phyloP scores from a whole-genome alignment of 2,888 invertebrate genomes.

The Eupeodes luniger region DNA sequence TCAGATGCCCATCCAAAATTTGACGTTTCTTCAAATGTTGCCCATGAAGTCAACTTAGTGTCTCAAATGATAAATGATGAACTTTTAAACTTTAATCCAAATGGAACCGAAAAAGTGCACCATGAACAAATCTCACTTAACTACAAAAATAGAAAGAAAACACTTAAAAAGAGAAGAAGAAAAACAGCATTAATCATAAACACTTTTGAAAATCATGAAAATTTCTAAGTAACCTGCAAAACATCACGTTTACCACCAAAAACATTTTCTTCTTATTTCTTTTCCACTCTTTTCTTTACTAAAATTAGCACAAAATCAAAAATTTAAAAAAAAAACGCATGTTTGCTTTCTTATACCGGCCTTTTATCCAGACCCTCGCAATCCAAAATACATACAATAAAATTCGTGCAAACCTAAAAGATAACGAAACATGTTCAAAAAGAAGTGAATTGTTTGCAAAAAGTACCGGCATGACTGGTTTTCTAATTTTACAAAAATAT shows the following conservation, averaged over 20 bases:
- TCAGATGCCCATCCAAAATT: no score
- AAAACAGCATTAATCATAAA: no score
- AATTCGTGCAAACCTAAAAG: neutral
- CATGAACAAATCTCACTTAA: no score
- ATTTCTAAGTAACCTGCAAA: slow-evolving; percentile 45
- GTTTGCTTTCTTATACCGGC: slow-evolving; percentile 8
- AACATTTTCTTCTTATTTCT: neutral
- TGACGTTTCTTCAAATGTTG: no score
- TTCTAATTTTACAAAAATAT: slow-evolving; percentile 62
- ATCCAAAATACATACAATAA: neutral
- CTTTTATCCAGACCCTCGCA: slow-evolving; percentile 19
- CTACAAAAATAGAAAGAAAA: no score
- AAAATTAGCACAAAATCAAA: neutral
- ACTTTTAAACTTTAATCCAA: no score
- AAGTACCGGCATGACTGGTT: slow-evolving; percentile 73
- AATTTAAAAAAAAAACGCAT: slow-evolving; percentile 13
- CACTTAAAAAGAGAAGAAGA: no score
- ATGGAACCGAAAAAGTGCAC: no score
- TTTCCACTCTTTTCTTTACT: no score
- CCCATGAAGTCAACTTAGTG: no score
- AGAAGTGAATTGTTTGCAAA: slow-evolving; percentile 49
- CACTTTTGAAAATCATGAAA: neutral
- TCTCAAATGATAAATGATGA: no score
- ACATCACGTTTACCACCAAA: slow-evolving; percentile 59
- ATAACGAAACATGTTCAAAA: neutral